These are phyloP conservation scores for Pseudolaguvia tuberculata DNA, from an alignment of 2,113 vertebrate species.

Conservation along the genomic window DNA sequence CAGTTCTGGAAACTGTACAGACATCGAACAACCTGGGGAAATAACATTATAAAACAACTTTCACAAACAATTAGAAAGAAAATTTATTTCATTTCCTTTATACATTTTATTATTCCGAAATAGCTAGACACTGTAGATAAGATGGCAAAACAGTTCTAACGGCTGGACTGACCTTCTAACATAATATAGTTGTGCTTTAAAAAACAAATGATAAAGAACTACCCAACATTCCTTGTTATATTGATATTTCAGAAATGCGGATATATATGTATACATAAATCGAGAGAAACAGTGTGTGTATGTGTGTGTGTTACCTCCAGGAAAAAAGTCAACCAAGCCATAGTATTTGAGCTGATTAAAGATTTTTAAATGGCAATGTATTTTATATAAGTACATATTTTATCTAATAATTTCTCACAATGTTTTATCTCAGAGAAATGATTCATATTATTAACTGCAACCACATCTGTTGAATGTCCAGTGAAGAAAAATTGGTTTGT, in stretches of 20 bases:
- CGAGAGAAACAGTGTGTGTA: no score
- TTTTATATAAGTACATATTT: no score
- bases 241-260: no score
- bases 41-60: slow-evolving; percentile 38
- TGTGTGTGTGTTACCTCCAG: no score
- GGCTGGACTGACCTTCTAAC: slow-evolving; percentile 34
- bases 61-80: slow-evolving; percentile 4
- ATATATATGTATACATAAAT: no score
- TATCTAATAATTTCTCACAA: no score
- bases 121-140: background rate
- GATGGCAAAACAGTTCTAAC: slow-evolving; percentile 4
- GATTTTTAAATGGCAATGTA: no score
- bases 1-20: slow-evolving; percentile 92
- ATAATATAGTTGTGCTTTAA: slow-evolving; percentile 37
- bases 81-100: background rate
- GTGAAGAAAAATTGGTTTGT: background rate
- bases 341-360: no score
- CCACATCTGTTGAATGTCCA: background rate
- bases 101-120: background rate
- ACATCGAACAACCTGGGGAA: slow-evolving; percentile 89
- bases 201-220: no score
- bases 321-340: no score
- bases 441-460: background rate
- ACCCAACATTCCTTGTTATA: no score
- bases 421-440: slow-evolving; percentile 35